Evolutionary conservation across 2,797 vertebrate species (phyloP), one percentile per base, ranked within the genome.

Genomic region (Rhinatrema bivittatum): DNA sequence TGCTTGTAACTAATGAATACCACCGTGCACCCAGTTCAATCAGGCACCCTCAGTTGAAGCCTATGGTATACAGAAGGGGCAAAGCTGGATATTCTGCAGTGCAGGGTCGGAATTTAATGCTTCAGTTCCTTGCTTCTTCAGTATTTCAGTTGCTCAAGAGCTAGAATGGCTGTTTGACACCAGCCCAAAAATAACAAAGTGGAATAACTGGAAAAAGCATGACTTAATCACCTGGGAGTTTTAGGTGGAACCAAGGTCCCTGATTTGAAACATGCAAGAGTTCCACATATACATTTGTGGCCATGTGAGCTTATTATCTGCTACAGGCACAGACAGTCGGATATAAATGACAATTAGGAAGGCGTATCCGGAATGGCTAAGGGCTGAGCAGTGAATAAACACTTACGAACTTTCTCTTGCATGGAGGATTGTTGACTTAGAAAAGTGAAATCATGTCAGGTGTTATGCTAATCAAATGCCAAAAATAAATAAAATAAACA

Each of bases 281-380:
- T 50, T 61, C 22, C 46, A 47, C 41, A 59, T 55, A 56, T 68
- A 55, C 50, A 66, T 59, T 49, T 35, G 39, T 20, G 38, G 55
- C 64, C 68, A 64, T 6, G 35, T 45, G 50, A 68, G 59, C 41
- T 68, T 60, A 66, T 62, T 60, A 66, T 62, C 62, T 46, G 61
- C 63, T 68, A 62, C 43, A 56, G 64, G 62, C 60, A 51, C 46
- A 25, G 50, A 56, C 53, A 48, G 53, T 48, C 27, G 16, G 53
- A 68, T 68, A 53, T 36, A 67, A 68, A 50, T 59, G 60, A 62
- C 60, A 70, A 66, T 57, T 65, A 70, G 25, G 42, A 57, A 68
- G 66, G 68, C 36, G 68, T 62, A 68, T 59, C 64, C 13, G 16
- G 60, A n/a, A 70, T 68, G 43, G 53, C 49, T 68, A 41, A 44